Base-by-base conservation (phyloP, 2,797 vertebrate genomes). In the Hylomyscus alleni region DNA sequence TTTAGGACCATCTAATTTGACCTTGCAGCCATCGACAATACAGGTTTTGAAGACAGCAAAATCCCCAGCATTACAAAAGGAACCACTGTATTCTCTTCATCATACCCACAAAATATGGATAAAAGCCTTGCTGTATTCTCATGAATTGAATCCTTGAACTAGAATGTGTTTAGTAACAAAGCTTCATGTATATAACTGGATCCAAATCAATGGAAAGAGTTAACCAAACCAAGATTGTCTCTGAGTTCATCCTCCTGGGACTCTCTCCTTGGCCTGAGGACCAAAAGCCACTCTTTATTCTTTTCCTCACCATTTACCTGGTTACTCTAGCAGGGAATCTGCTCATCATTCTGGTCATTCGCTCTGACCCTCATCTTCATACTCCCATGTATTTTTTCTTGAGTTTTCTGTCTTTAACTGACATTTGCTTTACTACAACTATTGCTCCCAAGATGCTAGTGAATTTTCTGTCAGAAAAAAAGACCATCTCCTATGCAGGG, bases 361-460 rank as follows among this genome's bases (percentile, higher is more conserved):
- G 0, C 31, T 77, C 29, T 26, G 91, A 97, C 19, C 1, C 73
- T 7, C 54, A 52, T 2, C 97, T 97, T 3, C 94, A 97, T 4
- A 97, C 81, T 9, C 95, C 93, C 40, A 97, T 97, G 97, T 98
- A 97, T 58, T 62, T 96, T 29, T 96, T 96, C 69, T 40, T 96
- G 69, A 90, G 34, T 40, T 73, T 67, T 62, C 67, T 97, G 1
- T 97, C 96, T 80, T 93, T 96, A 69, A 90, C 91, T 72, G 97
- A 98, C 44, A 95, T 95, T 47, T 96, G 91, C 37, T 92, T 97
- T 50, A 81, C 95, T 40, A 94, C 95, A 34, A 95, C 92, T 0
- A 44, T 97, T 76, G 88, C 97, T 22, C 95, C 95, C 50, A 96
- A 92, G 72, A 97, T 93, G 90, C 69, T 98, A 40, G 83, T 84